A percentile compares a stretch with the other conserved stretches of the same genome.
Conservation (phyloP, 1,140 invertebrate genomes). For the Drosophila repletoides region DNA sequence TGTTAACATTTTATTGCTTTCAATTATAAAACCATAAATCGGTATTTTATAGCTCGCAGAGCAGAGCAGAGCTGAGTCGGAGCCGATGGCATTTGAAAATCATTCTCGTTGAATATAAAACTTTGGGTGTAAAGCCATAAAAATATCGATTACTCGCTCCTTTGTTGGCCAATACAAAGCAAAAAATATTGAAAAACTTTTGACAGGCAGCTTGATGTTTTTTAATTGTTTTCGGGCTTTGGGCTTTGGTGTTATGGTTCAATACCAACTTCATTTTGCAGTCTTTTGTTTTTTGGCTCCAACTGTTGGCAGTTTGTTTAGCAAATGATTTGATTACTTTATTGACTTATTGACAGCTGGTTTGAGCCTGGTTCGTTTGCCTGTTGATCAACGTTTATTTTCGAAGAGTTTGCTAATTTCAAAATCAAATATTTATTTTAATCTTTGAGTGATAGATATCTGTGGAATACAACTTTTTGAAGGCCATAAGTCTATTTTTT, state of each 20-base stretch:
- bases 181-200: not conserved
- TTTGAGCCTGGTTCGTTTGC: too few relatives aligned
- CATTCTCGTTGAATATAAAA: constrained; percentile 21
- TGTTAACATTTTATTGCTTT: constrained; percentile 61
- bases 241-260: too few relatives aligned
- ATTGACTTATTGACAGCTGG: not conserved
- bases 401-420: too few relatives aligned
- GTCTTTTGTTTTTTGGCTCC: not conserved
- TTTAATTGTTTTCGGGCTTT: constrained; percentile 27
- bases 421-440: too few relatives aligned
- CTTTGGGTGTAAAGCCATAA: constrained; percentile 27
- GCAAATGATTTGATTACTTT: not conserved
- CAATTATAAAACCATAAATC: constrained; percentile 74
- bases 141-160: constrained; percentile 14
- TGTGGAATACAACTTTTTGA: too few relatives aligned
- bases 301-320: not conserved
- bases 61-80: too few relatives aligned
- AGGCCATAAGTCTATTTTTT: too few relatives aligned
- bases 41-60: constrained; percentile 55
- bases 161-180: constrained; percentile 13
- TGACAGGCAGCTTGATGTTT: not conserved
- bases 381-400: too few relatives aligned
- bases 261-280: not conserved
- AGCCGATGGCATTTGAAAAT: constrained; percentile 36
- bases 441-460: too few relatives aligned